Evolutionary conservation across 2,113 vertebrate genomes (phyloP).

Genomic region (Cryptomyrus ogoouensis): DNA sequence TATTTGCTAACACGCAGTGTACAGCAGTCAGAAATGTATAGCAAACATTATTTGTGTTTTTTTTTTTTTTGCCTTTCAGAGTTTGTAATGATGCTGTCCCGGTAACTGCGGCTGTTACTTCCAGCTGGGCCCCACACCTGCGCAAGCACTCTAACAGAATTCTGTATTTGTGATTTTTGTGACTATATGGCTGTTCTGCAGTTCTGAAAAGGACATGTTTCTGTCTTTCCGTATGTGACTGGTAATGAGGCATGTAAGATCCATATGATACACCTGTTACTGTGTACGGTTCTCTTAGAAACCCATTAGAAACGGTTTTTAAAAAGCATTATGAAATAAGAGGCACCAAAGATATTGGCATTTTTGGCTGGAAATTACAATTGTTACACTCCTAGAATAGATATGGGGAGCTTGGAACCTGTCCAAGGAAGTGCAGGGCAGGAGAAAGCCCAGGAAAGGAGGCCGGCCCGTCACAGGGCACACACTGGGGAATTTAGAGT

Average conservation of each 20-base stretch:
- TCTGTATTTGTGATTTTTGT: not conserved
- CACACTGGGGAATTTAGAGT: not conserved
- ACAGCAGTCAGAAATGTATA: not conserved
- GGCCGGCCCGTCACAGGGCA: not conserved
- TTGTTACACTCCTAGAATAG: not conserved
- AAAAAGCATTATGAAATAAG: not conserved
- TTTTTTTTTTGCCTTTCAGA: slow-evolving; percentile 42
- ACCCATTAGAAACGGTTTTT: not conserved
- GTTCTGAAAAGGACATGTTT: not conserved
- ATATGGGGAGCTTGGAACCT: not conserved
- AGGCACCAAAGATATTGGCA: not conserved
- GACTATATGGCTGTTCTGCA: not conserved
- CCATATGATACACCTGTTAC: not conserved
- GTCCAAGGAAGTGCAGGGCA: not conserved
- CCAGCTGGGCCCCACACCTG: not conserved
- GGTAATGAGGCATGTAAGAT: not conserved
- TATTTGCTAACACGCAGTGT: not conserved
- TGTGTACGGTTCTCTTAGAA: not conserved
- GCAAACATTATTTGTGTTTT: slow-evolving; percentile 2
- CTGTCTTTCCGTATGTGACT: not conserved
- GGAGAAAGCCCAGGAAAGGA: not conserved
- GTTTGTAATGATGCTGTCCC: slow-evolving; percentile 70
- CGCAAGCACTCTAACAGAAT: not conserved
- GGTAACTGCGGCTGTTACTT: slow-evolving; percentile 28
- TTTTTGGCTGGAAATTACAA: not conserved